Conservation (phyloP, 2,888 invertebrate genomes). For the Unio pictorum region DNA sequence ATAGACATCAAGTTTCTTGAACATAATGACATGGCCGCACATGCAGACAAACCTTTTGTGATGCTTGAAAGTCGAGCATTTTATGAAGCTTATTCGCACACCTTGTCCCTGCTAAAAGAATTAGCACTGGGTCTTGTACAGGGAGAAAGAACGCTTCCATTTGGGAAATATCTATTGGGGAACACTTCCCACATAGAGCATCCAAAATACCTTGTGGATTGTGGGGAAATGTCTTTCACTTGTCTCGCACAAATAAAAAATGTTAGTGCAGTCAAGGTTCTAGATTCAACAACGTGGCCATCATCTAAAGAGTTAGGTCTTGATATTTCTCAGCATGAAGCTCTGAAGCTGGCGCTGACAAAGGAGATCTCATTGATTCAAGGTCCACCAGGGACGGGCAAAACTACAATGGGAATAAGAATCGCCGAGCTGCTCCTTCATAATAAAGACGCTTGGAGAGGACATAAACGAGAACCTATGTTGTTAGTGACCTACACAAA, state of each 20-base stretch:
- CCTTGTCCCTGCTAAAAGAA: slow-evolving; percentile 79
- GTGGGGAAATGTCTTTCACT: background rate
- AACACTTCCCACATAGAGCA: background rate
- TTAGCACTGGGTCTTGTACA: slow-evolving; percentile 68
- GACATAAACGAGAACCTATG: slow-evolving; percentile 74
- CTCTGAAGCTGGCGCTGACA: slow-evolving; percentile 43
- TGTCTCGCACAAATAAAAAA: too few species aligned
- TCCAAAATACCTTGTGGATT: background rate
- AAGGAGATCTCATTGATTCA: slow-evolving; percentile 51
- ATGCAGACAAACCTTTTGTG: slow-evolving; percentile 58
- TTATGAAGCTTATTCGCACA: slow-evolving; percentile 84
- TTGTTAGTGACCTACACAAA: slow-evolving; percentile 88
- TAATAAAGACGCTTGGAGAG: slow-evolving; percentile 71
- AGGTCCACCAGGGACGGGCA: slow-evolving; percentile 53
- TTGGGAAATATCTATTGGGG: slow-evolving; percentile 73
- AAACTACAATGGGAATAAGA: slow-evolving; percentile 49
- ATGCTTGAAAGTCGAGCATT: slow-evolving; percentile 85
- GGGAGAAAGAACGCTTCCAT: slow-evolving; percentile 74
- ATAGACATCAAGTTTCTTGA: slow-evolving; percentile 7
- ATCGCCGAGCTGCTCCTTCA: slow-evolving; percentile 75
- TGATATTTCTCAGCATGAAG: slow-evolving; percentile 50
- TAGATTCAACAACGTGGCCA: slow-evolving; percentile 38
- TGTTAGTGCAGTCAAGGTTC: background rate
- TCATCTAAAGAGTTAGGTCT: slow-evolving; percentile 30
- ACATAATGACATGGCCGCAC: background rate